These are phyloP conservation scores for Drosophila mulleri DNA, from an alignment of 2,888 invertebrate genomes.

Conservation along the genomic window DNA sequence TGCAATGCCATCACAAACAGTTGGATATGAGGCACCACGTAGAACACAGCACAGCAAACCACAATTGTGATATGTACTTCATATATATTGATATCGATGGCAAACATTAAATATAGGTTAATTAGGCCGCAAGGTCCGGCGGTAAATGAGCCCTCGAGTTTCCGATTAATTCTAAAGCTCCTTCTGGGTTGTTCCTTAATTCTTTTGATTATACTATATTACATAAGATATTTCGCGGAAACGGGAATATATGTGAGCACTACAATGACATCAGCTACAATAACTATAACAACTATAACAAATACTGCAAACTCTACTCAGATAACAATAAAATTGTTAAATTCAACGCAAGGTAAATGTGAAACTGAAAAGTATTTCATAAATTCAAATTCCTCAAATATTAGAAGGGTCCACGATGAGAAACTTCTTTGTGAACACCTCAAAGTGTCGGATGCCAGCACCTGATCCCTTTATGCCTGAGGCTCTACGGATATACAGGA, in stretches of 20 bases:
- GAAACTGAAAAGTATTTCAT: neutral
- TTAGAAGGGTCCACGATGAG: neutral
- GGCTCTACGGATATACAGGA: conserved; percentile 85
- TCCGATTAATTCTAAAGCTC: neutral
- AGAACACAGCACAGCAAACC: neutral
- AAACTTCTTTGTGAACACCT: conserved; percentile 84
- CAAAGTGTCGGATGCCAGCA: conserved; percentile 87
- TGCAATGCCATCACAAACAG: conserved; percentile 20
- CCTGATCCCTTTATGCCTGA: conserved; percentile 86
- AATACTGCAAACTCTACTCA: neutral
- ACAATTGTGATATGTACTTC: neutral
- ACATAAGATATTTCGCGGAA: neutral
- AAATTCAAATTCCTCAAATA: neutral
- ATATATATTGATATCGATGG: conserved; percentile 14
- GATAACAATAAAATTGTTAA: neutral
- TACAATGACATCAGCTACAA: neutral
- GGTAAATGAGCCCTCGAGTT: neutral
- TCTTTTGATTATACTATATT: conserved; percentile 20
- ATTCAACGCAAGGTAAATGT: neutral
- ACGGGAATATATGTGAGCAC: neutral
- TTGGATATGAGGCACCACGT: conserved; percentile 15
- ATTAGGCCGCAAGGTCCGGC: neutral
- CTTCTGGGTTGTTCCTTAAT: neutral
- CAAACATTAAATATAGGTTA: conserved; percentile 25
- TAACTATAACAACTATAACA: neutral